Evolutionary conservation across 2,888 invertebrate genomes (phyloP).

Genomic region (Eretmocerus hayati): DNA sequence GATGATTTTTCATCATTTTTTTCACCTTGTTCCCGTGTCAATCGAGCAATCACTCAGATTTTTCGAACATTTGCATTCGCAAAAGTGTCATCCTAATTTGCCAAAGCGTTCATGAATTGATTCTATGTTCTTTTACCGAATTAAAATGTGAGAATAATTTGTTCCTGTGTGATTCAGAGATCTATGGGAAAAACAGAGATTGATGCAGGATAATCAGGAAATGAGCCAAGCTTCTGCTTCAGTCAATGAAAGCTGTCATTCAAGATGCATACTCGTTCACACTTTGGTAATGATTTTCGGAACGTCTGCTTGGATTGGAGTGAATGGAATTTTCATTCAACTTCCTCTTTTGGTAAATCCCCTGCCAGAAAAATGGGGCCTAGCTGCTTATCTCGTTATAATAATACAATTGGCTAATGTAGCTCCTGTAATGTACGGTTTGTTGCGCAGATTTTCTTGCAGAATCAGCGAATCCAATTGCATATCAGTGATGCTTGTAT

Average conservation of each 20-base stretch:
- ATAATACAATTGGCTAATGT: constrained; percentile 74
- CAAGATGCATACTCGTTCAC: constrained; percentile 51
- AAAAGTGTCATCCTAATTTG: no score
- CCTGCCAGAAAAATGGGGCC: constrained; percentile 78
- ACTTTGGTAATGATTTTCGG: constrained; percentile 68
- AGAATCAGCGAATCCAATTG: constrained; percentile 49
- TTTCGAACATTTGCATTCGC: no score
- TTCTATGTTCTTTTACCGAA: not conserved
- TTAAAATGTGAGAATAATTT: constrained; percentile 11
- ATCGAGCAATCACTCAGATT: no score
- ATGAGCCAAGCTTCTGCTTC: not conserved
- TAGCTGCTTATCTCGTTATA: constrained; percentile 74
- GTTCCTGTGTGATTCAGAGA: not conserved
- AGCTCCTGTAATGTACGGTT: constrained; percentile 64
- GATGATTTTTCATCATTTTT: no score
- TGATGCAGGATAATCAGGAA: constrained; percentile 2
- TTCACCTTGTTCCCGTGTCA: no score
- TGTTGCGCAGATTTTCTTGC: constrained; percentile 47
- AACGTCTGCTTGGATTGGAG: constrained; percentile 75
- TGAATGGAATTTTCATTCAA: constrained; percentile 82
- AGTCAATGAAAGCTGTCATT: not conserved
- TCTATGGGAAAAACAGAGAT: constrained; percentile 2
- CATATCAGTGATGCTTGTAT: constrained; percentile 52
- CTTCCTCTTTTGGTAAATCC: constrained; percentile 70
- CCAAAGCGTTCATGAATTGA: no score